Evolutionary conservation across 2,113 vertebrate genomes (phyloP), one percentile per base, ranked within the genome.

Genomic region (Pygoscelis antarcticus): DNA sequence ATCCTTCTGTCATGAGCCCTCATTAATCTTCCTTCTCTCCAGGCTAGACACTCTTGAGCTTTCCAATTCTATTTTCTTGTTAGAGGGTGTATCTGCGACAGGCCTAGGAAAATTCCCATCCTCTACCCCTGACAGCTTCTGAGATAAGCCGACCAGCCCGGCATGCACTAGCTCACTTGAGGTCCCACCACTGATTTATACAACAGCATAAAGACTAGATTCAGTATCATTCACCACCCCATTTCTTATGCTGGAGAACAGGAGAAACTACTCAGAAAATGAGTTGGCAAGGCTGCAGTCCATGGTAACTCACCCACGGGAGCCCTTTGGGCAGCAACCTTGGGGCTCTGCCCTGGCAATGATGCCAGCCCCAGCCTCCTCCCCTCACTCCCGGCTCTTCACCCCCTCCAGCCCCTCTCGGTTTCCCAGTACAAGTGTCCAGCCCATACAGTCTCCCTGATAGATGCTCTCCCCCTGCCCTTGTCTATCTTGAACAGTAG

Each of bases 21-120:
- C 66, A 74, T 91, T 93, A 88, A 90, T 93, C 85, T 88, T 89
- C 68, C 34, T 81, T 90, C 62, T 83, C 68, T 71, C 85, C 57
- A 90, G 54, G 58, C 40, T 58, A 95, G 55, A 86, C 83, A 57
- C 13, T 82, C 77, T 52, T 69, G 54, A 85, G 62, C 54, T 90
- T 93, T 93, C 49, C 78, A 83, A 42, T 77, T 90, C 81, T 88
- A 7, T 76, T 85, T 88, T 83, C 92, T 69, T 92, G 40, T 86
- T 81, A 75, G 49, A 85, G 57, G 27, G 34, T 49, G 13, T 46
- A 49, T 62, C 82, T 87, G 46, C 0, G 0, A 58, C 71, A 91
- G 62, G 82, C 49, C 62, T 70, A 76, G 62, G 84, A 92, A 94
- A 85, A 90, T 79, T 93, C 89, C 68, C 49, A 76, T 77, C 87